phyloP scores from a whole-genome alignment of 2,888 invertebrate species.

The Drosophila anomalata region DNA sequence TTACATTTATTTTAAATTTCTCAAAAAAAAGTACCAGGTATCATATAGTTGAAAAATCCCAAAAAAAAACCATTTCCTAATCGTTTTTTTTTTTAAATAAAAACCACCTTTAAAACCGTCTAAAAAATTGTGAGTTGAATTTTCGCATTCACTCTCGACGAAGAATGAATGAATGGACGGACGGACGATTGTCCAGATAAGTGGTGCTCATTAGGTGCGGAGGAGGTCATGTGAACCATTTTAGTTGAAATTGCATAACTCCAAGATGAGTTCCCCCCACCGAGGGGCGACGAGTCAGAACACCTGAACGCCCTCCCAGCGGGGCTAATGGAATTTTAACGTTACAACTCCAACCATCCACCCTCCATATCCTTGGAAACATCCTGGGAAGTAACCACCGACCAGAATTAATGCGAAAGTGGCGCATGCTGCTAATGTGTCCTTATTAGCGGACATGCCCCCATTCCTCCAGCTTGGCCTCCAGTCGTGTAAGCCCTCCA shows the following conservation, averaged over 20 bases:
- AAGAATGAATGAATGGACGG: conserved; percentile 14
- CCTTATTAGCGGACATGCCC: conserved; percentile 53
- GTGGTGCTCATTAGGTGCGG: conserved; percentile 41
- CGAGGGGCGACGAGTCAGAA: neutral
- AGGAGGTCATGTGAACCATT: conserved; percentile 65
- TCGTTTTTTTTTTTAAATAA: neutral
- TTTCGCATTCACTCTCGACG: conserved; percentile 28
- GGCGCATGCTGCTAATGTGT: conserved; percentile 52
- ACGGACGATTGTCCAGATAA: conserved; percentile 22
- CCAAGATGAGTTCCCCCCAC: neutral
- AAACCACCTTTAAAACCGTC: conserved; percentile 1
- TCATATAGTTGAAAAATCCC: neutral
- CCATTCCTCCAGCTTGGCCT: neutral
- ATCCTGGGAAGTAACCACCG: conserved; percentile 7
- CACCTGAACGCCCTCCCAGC: conserved; percentile 21
- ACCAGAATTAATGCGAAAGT: conserved; percentile 37
- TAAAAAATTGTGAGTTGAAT: conserved; percentile 23
- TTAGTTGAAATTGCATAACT: conserved; percentile 39
- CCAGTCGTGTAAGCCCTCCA: neutral
- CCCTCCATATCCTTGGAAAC: neutral
- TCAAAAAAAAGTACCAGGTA: neutral
- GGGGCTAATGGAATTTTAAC: conserved; percentile 78
- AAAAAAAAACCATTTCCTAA: neutral
- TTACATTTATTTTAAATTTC: too few species aligned
- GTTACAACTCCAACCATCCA: conserved; percentile 39